Percentiles rank a stretch among this genome's conserved stretches.
phyloP scores from a whole-genome alignment of 2,888 invertebrate species.

The Dione vanillae region DNA sequence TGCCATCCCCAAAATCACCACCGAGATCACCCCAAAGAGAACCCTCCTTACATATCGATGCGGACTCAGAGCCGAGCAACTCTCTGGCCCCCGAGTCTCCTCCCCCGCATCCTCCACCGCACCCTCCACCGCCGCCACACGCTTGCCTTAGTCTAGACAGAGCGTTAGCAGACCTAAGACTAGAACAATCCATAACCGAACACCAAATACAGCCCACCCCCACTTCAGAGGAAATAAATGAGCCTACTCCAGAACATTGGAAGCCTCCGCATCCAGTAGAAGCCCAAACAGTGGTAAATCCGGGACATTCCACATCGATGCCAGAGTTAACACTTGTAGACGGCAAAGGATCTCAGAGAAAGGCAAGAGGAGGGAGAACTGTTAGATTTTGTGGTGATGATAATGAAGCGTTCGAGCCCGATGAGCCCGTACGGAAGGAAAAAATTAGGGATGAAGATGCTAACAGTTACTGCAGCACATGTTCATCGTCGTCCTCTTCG shows the following conservation, averaged over 20 bases:
- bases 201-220: conserved; percentile 86
- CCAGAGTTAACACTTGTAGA: conserved; percentile 80
- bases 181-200: conserved; percentile 88
- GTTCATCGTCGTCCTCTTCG: conserved; percentile 95
- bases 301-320: conserved; percentile 82
- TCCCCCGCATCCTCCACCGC: conserved; percentile 80
- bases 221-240: conserved; percentile 63
- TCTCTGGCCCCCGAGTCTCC: conserved; percentile 75
- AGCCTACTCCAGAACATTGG: conserved; percentile 78
- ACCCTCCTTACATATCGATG: conserved; percentile 82
- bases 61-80: conserved; percentile 84
- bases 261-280: conserved; percentile 81
- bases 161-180: conserved; percentile 79
- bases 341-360: conserved; percentile 60
- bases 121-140: conserved; percentile 76
- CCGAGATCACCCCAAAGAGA: conserved; percentile 85
- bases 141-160: conserved; percentile 76
- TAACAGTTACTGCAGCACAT: conserved; percentile 93
- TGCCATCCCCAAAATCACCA: conserved; percentile 84
- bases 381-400: conserved; percentile 79
- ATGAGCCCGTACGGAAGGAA: conserved; percentile 67
- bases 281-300: conserved; percentile 79
- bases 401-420: conserved; percentile 77
- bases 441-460: conserved; percentile 85
- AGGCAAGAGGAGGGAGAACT: conserved; percentile 71